Evolutionary conservation across 2,113 vertebrate genomes (phyloP).

Genomic region (Siniperca knerii): DNA sequence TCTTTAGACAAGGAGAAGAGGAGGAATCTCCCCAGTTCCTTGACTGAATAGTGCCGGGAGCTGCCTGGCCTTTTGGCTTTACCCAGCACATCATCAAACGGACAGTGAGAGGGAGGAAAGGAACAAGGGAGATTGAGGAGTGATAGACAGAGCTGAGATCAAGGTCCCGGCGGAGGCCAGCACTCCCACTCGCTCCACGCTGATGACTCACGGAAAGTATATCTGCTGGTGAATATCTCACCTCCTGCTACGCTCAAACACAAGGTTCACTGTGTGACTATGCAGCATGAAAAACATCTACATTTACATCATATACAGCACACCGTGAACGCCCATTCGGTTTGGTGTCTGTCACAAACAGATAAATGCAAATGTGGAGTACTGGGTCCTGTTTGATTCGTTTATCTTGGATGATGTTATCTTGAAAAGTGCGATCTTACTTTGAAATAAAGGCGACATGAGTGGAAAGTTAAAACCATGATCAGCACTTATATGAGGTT

Average conservation of each 20-base stretch:
- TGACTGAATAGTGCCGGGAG: conserved; percentile 52
- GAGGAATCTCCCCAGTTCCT: conserved; percentile 52
- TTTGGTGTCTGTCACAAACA: neutral
- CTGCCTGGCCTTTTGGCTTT: conserved; percentile 58
- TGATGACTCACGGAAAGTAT: conserved; percentile 69
- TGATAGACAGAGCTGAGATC: conserved; percentile 62
- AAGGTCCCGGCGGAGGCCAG: conserved; percentile 62
- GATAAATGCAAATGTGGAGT: neutral
- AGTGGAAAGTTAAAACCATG: neutral
- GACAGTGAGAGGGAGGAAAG: conserved; percentile 50
- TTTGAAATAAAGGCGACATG: neutral
- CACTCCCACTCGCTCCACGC: conserved; percentile 64
- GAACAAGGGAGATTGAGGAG: conserved; percentile 57
- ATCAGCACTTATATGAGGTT: neutral
- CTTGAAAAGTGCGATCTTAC: neutral
- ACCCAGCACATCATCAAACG: conserved; percentile 65
- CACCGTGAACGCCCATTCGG: neutral
- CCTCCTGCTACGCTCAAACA: conserved; percentile 38
- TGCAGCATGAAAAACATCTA: conserved; percentile 19
- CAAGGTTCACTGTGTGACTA: conserved; percentile 11
- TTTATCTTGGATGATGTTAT: neutral
- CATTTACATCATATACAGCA: conserved; percentile 8
- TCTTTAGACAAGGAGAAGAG: conserved; percentile 61
- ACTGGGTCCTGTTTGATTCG: neutral
- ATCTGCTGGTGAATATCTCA: conserved; percentile 42